Evolutionary conservation across 2,113 vertebrate species (phyloP).

Genomic region (Martes martes): DNA sequence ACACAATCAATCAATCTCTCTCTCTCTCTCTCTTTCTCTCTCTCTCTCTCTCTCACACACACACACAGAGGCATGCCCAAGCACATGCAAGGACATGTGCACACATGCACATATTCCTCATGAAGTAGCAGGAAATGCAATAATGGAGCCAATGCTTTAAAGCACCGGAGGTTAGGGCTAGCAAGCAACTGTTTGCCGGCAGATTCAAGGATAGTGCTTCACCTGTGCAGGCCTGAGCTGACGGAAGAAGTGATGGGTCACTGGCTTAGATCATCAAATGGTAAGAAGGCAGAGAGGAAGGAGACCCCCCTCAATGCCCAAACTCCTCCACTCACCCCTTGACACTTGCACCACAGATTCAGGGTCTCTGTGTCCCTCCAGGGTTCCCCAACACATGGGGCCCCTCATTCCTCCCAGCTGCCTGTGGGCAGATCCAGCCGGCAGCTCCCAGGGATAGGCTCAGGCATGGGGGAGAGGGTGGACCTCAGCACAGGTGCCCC

Average conservation of each 20-base stretch:
- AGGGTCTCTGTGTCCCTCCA: not conserved
- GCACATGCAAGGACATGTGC: not conserved
- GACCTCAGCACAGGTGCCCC: not conserved
- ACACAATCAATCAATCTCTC: not conserved
- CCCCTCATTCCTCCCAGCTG: not conserved
- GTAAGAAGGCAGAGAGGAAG: not conserved
- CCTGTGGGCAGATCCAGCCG: not conserved
- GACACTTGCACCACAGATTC: not conserved
- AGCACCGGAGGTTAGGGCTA: not conserved
- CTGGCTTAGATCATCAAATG: not conserved
- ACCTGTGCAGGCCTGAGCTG: not conserved
- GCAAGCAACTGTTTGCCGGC: not conserved
- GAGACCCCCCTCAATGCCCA: not conserved
- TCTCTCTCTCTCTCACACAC: not conserved
- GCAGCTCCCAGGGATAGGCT: not conserved
- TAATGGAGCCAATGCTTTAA: not conserved
- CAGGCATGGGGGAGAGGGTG: too few relatives aligned
- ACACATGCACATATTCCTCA: not conserved
- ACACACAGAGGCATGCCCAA: not conserved
- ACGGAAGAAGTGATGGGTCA: not conserved
- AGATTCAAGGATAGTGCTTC: not conserved
- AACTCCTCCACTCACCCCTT: not conserved
- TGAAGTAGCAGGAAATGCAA: conserved; percentile 59
- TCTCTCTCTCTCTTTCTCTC: too few relatives aligned
- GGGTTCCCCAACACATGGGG: not conserved